These are phyloP conservation scores for Cephonodes hylas DNA, from an alignment of 2,888 invertebrate genomes.

Conservation along the genomic window DNA sequence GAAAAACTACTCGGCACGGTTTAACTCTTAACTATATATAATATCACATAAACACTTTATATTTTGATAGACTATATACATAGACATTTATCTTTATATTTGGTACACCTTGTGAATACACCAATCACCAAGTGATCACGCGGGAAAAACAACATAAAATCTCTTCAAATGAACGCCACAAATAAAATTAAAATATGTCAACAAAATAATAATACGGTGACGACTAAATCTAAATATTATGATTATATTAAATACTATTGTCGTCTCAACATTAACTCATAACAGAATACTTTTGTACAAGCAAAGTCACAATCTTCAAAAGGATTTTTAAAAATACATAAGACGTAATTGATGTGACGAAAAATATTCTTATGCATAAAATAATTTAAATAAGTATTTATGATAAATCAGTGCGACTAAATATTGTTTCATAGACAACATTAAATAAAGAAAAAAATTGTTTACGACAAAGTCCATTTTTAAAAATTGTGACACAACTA, in stretches of 20 bases:
- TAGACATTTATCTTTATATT: constrained; percentile 54
- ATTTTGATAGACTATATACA: constrained; percentile 77
- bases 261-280: not conserved
- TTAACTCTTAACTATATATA: constrained; percentile 80
- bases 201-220: constrained; percentile 16
- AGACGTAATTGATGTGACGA: not conserved
- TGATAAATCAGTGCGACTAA: no score
- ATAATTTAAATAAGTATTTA: no score
- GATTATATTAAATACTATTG: not conserved
- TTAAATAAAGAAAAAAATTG: no score
- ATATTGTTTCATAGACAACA: no score
- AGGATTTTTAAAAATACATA: not conserved
- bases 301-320: not conserved
- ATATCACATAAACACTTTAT: constrained; percentile 80
- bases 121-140: constrained; percentile 54
- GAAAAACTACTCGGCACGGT: constrained; percentile 81
- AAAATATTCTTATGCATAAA: no score
- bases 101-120: constrained; percentile 63
- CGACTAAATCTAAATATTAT: not conserved
- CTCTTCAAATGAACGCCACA: constrained; percentile 11
- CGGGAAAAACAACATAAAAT: constrained; percentile 22
- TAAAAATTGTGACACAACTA: not conserved
- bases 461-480: no score
- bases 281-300: not conserved
- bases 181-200: constrained; percentile 20